phyloP scores from a whole-genome alignment of 2,113 vertebrate genomes.

The Stictonetta naevosa region DNA sequence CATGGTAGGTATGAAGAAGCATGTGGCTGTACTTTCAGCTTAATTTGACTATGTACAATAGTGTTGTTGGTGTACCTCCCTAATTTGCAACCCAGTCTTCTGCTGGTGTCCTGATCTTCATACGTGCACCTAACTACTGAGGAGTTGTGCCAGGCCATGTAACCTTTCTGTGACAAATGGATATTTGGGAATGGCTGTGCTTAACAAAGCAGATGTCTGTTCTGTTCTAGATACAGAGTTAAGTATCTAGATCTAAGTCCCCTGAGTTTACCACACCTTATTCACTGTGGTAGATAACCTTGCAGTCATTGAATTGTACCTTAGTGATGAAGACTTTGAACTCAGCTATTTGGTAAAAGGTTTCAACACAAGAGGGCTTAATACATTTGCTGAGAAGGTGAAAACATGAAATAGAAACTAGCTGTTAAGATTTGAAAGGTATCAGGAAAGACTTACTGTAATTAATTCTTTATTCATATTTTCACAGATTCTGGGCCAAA shows the following conservation, averaged over 20 bases:
- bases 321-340: background rate
- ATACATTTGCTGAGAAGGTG: background rate
- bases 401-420: slow-evolving; percentile 5
- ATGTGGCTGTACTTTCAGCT: background rate
- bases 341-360: background rate
- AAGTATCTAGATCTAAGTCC: background rate
- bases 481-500: slow-evolving; percentile 64
- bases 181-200: background rate
- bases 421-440: slow-evolving; percentile 23
- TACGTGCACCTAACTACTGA: background rate
- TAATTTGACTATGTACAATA: background rate
- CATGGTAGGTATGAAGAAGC: background rate
- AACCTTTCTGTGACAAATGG: background rate
- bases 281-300: background rate
- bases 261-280: background rate
- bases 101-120: background rate
- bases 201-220: background rate
- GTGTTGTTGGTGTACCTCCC: background rate
- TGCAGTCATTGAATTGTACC: background rate
- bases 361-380: background rate
- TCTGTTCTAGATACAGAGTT: background rate
- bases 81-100: background rate
- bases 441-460: slow-evolving; percentile 38
- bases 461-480: slow-evolving; percentile 69
- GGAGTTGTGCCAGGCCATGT: background rate